Evolutionary conservation across 2,113 vertebrate species (phyloP).

Genomic region (Cyanistes caeruleus): DNA sequence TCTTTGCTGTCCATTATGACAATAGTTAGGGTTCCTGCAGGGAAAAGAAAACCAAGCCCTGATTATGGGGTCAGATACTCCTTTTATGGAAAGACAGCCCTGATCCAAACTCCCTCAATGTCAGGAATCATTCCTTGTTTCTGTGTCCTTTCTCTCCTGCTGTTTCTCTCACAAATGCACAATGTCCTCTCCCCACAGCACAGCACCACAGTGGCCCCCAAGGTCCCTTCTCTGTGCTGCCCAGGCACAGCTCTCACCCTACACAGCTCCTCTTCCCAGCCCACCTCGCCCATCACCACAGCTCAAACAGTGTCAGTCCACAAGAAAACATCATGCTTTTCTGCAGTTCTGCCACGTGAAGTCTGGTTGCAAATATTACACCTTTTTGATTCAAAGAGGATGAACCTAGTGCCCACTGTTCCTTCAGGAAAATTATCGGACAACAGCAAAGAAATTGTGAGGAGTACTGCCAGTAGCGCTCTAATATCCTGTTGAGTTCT

Average conservation of each 20-base stretch:
- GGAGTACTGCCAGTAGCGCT: not conserved
- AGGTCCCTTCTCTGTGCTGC: not conserved
- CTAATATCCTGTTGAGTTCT: not conserved
- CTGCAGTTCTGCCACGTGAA: not conserved
- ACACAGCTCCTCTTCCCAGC: not conserved
- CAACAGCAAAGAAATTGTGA: not conserved
- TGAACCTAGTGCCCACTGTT: not conserved
- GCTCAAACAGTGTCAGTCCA: not conserved
- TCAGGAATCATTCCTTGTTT: not conserved
- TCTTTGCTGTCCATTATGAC: not conserved
- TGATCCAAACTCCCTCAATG: not conserved
- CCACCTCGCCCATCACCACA: fast-evolving
- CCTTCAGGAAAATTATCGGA: not conserved
- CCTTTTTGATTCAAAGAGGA: not conserved
- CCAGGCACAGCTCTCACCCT: not conserved
- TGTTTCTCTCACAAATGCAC: not conserved
- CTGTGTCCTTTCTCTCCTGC: not conserved
- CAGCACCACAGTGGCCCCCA: not conserved
- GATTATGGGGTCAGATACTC: not conserved
- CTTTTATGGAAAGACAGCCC: not conserved
- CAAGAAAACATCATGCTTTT: not conserved
- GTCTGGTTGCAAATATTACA: not conserved
- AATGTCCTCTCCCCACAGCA: fast-evolving
- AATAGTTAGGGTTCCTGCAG: not conserved
- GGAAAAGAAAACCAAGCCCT: not conserved